Conservation (phyloP, 2,888 invertebrate genomes). For the Itoplectis maculator region DNA sequence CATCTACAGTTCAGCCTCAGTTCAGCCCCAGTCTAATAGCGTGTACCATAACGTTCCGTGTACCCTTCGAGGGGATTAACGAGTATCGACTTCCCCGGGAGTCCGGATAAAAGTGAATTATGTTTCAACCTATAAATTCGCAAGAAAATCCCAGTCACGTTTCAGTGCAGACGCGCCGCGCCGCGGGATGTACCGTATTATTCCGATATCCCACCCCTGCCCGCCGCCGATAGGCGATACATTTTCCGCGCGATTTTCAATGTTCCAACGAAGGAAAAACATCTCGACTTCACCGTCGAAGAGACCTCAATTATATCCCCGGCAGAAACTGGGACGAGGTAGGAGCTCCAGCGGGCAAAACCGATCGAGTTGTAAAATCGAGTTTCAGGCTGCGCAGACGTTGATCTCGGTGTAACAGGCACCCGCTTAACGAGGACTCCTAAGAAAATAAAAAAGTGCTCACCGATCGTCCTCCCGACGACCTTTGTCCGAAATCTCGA, state of each 20-base stretch:
- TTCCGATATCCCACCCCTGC: background rate
- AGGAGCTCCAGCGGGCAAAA: background rate
- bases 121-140: slow-evolving; percentile 34
- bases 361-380: background rate
- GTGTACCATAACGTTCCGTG: background rate
- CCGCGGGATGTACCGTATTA: slow-evolving; percentile 4
- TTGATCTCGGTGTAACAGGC: slow-evolving; percentile 4
- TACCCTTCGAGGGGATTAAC: slow-evolving; percentile 29
- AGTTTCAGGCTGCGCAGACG: background rate
- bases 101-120: slow-evolving; percentile 48
- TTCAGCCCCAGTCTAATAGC: background rate
- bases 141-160: slow-evolving; percentile 13
- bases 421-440: background rate
- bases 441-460: background rate
- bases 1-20: too few species aligned
- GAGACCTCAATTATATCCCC: slow-evolving; percentile 24
- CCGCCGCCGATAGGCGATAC: background rate
- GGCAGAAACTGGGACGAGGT: background rate
- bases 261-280: background rate
- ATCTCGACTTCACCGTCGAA: background rate
- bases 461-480: background rate
- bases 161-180: background rate
- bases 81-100: slow-evolving; percentile 39
- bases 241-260: slow-evolving; percentile 2
- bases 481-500: background rate